A percentile compares a stretch with the other conserved stretches of the same genome.
Evolutionary conservation across 2,888 invertebrate genomes (phyloP).

Genomic region (Desoria tigrina): DNA sequence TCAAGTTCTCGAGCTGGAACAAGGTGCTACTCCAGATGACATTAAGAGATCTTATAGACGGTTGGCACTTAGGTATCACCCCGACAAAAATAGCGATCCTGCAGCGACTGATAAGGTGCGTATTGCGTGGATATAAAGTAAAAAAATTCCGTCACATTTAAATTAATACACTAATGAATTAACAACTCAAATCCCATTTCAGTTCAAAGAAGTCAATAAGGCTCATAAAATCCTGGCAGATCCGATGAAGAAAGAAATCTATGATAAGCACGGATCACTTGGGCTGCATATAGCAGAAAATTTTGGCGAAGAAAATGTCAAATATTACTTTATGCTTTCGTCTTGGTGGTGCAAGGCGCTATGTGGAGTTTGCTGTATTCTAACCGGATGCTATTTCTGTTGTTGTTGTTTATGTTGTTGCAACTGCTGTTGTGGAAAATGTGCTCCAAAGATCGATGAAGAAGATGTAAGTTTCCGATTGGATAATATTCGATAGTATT

Average conservation of each 20-base stretch:
- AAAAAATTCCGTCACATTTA: background rate
- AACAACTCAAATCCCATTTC: background rate
- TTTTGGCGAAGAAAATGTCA: constrained; percentile 42
- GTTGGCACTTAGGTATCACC: constrained; percentile 42
- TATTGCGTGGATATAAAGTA: no score
- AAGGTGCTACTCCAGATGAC: constrained; percentile 34
- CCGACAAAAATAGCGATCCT: constrained; percentile 38
- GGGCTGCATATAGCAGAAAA: constrained; percentile 41
- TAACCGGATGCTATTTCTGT: constrained; percentile 39
- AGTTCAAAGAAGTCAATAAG: constrained; percentile 44
- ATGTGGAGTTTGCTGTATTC: constrained; percentile 34
- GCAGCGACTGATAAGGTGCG: constrained; percentile 42
- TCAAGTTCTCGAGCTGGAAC: constrained; percentile 32
- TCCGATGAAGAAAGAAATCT: constrained; percentile 39
- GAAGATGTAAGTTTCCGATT: constrained; percentile 33
- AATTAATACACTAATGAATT: background rate
- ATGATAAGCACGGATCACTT: constrained; percentile 38
- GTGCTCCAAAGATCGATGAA: constrained; percentile 36
- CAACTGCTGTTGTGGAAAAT: constrained; percentile 40
- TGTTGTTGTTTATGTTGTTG: constrained; percentile 40
- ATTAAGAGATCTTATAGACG: constrained; percentile 41
- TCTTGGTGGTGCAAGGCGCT: constrained; percentile 44
- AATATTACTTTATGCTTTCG: constrained; percentile 40
- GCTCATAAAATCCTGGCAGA: constrained; percentile 39
- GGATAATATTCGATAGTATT: background rate